Base-by-base conservation (phyloP, 1,140 invertebrate species). In the Drosophila baimaii region DNA sequence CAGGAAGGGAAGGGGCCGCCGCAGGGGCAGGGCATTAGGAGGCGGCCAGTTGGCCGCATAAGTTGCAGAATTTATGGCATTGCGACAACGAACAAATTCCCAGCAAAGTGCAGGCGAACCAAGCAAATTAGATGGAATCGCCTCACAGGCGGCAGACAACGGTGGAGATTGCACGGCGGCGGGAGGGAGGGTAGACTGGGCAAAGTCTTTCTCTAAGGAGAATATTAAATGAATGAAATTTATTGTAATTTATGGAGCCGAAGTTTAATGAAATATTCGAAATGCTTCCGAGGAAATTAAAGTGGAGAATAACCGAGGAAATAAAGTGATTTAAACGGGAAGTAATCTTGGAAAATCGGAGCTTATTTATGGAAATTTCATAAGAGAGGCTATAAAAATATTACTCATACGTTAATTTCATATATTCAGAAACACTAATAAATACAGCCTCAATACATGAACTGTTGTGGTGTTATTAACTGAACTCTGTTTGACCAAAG, bases 51-150 rank as follows among this genome's bases (percentile, higher is more conserved):
- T 71, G 82, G 82, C 66, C 82, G 79, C 83, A 88, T 82, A 86
- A 86, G 79, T 86, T 85, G 58, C 49, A 79, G 49, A 88, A 88
- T 88, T 88, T 89, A 88, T 89, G 84, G 63, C 84, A 71, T 51
- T 89, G 84, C 83, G 83, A 88, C 83, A 83, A 72, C 75, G 69
- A 61, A 78, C 57, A 55, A 82, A 73, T 74, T 81, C 69, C 70
- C 61, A 29, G 55, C 56, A 81, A 77, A 69, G 55, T 80, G 77
- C 65, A 79, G 68, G 62, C 19, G 29, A 79, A 62, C 69, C 68
- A 66, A 55, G 51, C 55, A 77, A 85, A 83, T 66, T 71, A 84
- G 73, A 77, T 74, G 63, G 58, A 71, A 47, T 66, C 57, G 75
- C 37, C 47, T 43, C 19, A 17, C 27, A 56, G 58, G 54, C 49